phyloP scores from a whole-genome alignment of 1,140 invertebrate genomes.

The Saccostrea glomerata region DNA sequence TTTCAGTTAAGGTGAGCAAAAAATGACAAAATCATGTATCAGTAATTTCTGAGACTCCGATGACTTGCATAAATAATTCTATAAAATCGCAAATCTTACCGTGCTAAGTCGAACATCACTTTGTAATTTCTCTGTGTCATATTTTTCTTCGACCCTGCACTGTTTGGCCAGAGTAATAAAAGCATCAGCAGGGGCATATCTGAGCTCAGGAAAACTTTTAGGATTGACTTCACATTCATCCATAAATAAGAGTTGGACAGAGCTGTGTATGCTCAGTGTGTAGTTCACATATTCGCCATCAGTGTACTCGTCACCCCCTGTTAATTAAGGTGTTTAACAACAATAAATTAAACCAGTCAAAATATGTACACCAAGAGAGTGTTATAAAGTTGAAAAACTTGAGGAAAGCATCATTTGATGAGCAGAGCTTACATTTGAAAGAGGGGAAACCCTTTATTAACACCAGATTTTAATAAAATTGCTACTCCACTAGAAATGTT shows the following conservation, averaged over 20 bases:
- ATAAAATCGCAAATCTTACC: background rate
- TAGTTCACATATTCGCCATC: background rate
- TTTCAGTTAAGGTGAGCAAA: too few relatives aligned
- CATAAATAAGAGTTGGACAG: conserved; percentile 11
- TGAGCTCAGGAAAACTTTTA: background rate
- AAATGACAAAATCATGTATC: background rate
- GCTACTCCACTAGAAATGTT: too few relatives aligned
- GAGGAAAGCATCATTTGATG: too few relatives aligned
- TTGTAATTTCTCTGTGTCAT: background rate
- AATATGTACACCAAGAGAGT: too few relatives aligned
- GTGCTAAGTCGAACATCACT: background rate
- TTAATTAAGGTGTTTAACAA: background rate
- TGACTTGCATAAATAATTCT: background rate
- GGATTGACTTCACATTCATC: conserved; percentile 12
- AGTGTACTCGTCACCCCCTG: background rate
- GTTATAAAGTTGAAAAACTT: too few relatives aligned
- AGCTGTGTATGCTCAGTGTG: conserved; percentile 16
- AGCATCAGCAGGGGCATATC: conserved; percentile 17
- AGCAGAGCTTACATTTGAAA: too few relatives aligned
- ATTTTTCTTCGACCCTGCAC: background rate
- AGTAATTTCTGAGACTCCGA: background rate
- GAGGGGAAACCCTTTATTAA: too few relatives aligned
- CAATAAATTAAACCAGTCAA: background rate
- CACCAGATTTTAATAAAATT: too few relatives aligned
- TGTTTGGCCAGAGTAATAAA: conserved; percentile 7